These are phyloP conservation scores for Ia io DNA, from an alignment of 2,113 vertebrate species.

Conservation along the genomic window DNA sequence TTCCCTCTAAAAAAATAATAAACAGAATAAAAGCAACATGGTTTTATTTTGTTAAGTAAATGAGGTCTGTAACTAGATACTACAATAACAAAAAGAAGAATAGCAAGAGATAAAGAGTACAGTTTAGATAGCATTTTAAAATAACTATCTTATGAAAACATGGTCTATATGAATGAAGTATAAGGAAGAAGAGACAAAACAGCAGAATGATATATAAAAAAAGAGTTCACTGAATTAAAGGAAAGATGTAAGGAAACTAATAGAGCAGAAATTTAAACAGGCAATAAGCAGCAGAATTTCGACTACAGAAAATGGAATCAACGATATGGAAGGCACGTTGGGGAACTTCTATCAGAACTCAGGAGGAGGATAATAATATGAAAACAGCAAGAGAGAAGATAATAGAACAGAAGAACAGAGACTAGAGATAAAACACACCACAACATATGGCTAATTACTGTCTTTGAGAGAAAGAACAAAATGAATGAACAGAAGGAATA, in stretches of 20 bases:
- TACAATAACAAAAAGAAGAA: constrained; percentile 12
- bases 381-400: neutral
- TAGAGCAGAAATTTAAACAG: neutral
- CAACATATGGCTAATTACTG: neutral
- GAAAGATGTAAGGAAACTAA: neutral
- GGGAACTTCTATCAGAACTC: neutral
- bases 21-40: neutral
- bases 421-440: neutral
- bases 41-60: neutral
- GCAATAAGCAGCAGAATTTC: neutral
- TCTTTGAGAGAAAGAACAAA: neutral
- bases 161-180: neutral
- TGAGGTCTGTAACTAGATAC: neutral
- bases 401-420: neutral
- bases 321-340: neutral
- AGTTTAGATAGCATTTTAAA: constrained; percentile 2
- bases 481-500: neutral
- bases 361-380: neutral
- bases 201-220: neutral
- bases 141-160: neutral
- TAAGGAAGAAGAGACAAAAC: constrained; percentile 1
- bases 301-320: neutral
- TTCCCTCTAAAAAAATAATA: constrained; percentile 6
- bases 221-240: neutral
- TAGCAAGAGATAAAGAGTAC: neutral